Evolutionary conservation across 2,113 vertebrate species (phyloP), one percentile per base, ranked within the genome.

Genomic region (Procavia capensis): DNA sequence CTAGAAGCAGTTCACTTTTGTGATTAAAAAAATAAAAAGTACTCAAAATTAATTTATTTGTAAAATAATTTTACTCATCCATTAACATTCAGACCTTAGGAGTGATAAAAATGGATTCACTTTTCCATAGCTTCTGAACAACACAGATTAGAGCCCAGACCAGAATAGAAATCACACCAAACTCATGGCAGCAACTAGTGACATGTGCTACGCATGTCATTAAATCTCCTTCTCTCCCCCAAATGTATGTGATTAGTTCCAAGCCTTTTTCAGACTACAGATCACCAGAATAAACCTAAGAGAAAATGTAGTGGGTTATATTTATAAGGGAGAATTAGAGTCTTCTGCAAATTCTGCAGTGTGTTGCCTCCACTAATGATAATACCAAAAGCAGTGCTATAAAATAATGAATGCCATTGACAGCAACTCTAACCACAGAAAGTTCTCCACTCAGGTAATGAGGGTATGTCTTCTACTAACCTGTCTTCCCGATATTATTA

Each of bases 21-120:
- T 43, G 11, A 47, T 68, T 81, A 74, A 17, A 47, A 88, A 96
- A 80, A 27, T 34, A 85, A 57, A 80, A 79, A 66, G 1, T 6
- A n/a, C 1, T 59, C 57, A 27, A 72, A 57, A 20, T 57, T 4
- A 27, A 89, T 29, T 70, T 86, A 76, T 54, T 80, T 84, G 29
- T 39, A 57, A 92, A 43, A 70, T 83, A 64, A 74, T 47, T 75
- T 90, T 97, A 39, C 91, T 76, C 24, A 72, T 78, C 1, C 31
- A 54, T 36, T 89, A 45, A 72, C 17, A 82, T 63, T 88, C 34
- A 95, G 11, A 43, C 41, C 43, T 61, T 36, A 89, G 9, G 2
- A 92, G 66, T 74, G n/a, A 92, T 22, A 29, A 9, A 90, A 88
- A 31, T 80, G 0, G 2, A n/a, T 90, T 92, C 39, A 74, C 3